Evolutionary conservation across 2,888 invertebrate species (phyloP).

Genomic region (Drosophila melanosoma): DNA sequence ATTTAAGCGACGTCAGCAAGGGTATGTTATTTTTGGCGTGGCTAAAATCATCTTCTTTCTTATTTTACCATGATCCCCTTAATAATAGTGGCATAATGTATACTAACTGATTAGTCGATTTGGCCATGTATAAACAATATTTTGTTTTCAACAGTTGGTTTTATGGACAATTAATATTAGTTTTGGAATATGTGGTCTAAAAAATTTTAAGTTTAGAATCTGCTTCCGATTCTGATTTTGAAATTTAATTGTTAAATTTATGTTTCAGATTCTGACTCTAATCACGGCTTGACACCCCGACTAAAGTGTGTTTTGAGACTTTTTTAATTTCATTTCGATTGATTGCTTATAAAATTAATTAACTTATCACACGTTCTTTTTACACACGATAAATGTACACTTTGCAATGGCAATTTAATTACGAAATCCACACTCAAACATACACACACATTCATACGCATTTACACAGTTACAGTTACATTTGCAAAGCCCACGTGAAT

Average conservation of each 20-base stretch:
- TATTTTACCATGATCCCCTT: background rate
- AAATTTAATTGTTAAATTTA: background rate
- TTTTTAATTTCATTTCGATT: conserved; percentile 40
- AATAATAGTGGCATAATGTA: background rate
- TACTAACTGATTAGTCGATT: background rate
- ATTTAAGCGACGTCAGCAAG: background rate
- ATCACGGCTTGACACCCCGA: background rate
- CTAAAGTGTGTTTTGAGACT: background rate
- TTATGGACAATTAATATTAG: background rate
- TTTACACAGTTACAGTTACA: conserved; percentile 3
- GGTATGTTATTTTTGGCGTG: background rate
- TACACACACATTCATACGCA: background rate
- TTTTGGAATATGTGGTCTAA: background rate
- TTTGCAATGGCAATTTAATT: conserved; percentile 14
- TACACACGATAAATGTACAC: conserved; percentile 34
- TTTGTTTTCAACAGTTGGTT: background rate
- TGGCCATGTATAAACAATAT: background rate
- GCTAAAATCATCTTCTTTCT: background rate
- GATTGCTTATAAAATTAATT: conserved; percentile 50
- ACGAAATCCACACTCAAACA: conserved; percentile 20
- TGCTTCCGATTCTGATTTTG: background rate
- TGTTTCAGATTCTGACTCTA: background rate
- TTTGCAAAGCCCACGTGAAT: conserved; percentile 51
- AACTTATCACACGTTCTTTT: conserved; percentile 45
- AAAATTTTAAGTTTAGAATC: background rate